A percentile compares a stretch with the other conserved stretches of the same genome.
phyloP scores from a whole-genome alignment of 2,113 vertebrate species.

The Aythya baeri region DNA sequence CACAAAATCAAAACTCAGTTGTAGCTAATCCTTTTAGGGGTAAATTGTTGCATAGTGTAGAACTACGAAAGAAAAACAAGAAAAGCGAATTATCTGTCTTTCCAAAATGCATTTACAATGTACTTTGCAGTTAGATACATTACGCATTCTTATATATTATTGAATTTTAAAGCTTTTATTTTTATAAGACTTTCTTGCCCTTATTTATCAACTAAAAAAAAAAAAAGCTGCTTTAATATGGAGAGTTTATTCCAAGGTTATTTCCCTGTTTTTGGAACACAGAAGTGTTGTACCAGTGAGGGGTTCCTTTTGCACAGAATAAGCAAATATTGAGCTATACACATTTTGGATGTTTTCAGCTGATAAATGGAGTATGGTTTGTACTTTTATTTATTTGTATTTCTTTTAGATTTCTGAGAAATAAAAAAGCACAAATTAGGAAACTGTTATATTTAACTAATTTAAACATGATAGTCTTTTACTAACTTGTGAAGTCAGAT shows the following conservation, averaged over 20 bases:
- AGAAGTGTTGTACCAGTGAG: background rate
- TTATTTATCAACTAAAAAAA: background rate
- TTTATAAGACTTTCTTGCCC: background rate
- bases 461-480: background rate
- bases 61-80: background rate
- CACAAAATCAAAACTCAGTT: background rate
- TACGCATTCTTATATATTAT: background rate
- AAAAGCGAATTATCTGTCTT: background rate
- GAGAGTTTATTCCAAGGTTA: background rate
- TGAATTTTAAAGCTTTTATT: background rate
- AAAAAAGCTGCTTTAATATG: background rate
- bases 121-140: background rate
- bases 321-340: background rate
- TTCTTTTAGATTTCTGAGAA: background rate
- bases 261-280: background rate
- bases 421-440: background rate
- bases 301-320: background rate
- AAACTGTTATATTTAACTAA: background rate
- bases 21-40: background rate
- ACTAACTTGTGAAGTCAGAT: background rate
- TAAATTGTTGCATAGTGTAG: background rate
- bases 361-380: background rate
- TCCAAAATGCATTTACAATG: background rate
- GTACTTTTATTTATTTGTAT: background rate
- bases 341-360: background rate